Evolutionary conservation across 2,888 invertebrate species (phyloP), one percentile per base, ranked within the genome.

Genomic region (Cantharis rustica): DNA sequence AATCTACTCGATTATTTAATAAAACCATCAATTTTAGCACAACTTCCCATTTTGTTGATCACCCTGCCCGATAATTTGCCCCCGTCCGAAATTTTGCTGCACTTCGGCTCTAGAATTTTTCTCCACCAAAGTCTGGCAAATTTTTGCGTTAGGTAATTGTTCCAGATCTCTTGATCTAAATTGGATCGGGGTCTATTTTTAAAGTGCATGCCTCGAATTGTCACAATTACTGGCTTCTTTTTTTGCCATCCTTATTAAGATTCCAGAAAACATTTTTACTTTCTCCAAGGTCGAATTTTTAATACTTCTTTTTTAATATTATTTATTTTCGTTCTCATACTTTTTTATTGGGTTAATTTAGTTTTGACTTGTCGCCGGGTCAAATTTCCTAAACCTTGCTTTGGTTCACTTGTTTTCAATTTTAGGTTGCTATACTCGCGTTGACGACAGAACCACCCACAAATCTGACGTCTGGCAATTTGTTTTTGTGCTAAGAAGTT

Each of bases 151-250:
- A 75, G 77, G 76, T 80, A 79, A 79, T 81, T 82, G 80, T 80
- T 81, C 83, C 81, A 83, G 82, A 83, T 82, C 82, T 47, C 47
- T 81, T 81, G 79, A 79, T 83, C 82, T 80, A 82, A 85, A 84
- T 84, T 84, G 84, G 85, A 77, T 63, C 31, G 16, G 82, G 7
- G 79, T 82, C 84, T 84, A 84, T 84, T 84, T 85, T 84, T 80
- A 79, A n/a, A 17, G 15, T 64, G 16, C 61, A 70, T 71, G 63
- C 63, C 23, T 31, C 61, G 15, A 66, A 66, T 66, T 66, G 47
- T 47, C 47, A 66, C 64, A 66, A 66, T 66, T 66, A 66, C 20
- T 47, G n/a, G 47, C 2, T 47, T n/a, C 47, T 47, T 47, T 66
- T 64, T 66, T 66, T 66, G 64, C 64, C 64, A 20, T 66, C 23